Base-by-base conservation (phyloP, 2,888 invertebrate genomes). In the Mimas tiliae region DNA sequence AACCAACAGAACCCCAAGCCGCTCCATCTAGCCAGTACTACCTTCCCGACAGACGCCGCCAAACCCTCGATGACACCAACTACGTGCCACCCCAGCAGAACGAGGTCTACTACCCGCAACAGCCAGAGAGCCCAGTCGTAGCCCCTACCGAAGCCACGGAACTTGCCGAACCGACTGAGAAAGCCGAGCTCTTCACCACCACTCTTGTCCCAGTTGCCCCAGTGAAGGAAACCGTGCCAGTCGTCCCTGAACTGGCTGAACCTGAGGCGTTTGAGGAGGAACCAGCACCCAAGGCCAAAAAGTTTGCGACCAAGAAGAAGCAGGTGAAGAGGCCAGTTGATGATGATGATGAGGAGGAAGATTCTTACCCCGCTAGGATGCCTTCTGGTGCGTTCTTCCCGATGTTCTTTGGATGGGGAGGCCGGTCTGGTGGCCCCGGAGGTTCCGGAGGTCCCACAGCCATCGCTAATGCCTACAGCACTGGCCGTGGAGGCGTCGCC, bases 381-480 rank as follows among this genome's bases (percentile, higher is more conserved):
- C 92, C 93, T 1, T 83, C 90, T 70, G 95, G 95, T 68, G 94
- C 95, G 0, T 96, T 94, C 84, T 96, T 96, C 86, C 96, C 96
- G 0, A 95, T 96, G 91, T 94, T 95, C 84, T 95, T 96, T 77
- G 94, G 94, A 0, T 89, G 81, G 63, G 87, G 92, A 0, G 86
- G 91, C 0, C 84, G 93, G 63, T 80, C 90, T 0, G 89, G 89
- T 0, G 89, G 90, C 21, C n/a, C n/a, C n/a, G n/a, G n/a, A n/a
- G 88, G 89, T n/a, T 94, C 94, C 0, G 95, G 95, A 4, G 94
- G 95, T 0, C 94, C 96, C 12, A 96, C 95, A 0, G 96, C 96
- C 1, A 94, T 96, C 19, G 96, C 96, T 38, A 96, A 96, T 79
- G 95, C 96, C 67, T 96, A 95, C 82, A 96, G 96, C 79, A 96